Evolutionary conservation across 1,140 invertebrate species (phyloP), one percentile per base, ranked within the genome.

Genomic region (Globodera rostochiensis): DNA sequence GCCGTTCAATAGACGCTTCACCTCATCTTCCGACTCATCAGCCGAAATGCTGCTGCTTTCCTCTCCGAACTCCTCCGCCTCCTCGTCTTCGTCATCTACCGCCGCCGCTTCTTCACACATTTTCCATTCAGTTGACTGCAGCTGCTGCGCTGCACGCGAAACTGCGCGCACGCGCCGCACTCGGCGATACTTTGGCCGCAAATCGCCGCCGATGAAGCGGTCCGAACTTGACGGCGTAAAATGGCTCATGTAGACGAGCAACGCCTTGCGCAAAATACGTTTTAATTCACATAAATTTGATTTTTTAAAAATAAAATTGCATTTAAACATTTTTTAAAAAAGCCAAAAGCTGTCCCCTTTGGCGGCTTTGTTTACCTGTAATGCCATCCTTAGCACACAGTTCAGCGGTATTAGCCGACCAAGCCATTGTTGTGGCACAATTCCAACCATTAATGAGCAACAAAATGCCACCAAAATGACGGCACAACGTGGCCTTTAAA

Each of bases 341-440:
- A 25, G 25, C 25, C 25, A 25, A 25, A 25, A 25, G 25, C 25
- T 25, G 25, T 25, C 25, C 25, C 25, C 25, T 21, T 71, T 25
- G 9, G 46, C 21, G 1, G 36, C 36, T 36, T 71, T 53, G 3
- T 4, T 47, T 11, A 71, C 69, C 69, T 71, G 69, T 7, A 71
- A 47, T 36, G 36, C 25, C 36, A 71, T 71, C 36, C 69, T 9
- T 19, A 71, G 69, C 69, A 71, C 69, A 71, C 8, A 13, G n/a
- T 70, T 79, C 6, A 79, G 21, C 19, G 77, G 77, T 13, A 79
- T 36, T 7, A 79, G 73, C 25, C 50, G 45, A 9, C 53, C 11
- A 46, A 79, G 69, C 25, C 7, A 70, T 45, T 53, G 21, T 19
- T 79, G 60, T 6, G 77, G 77, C 57, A 79, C 60, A 21, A 79